These are phyloP conservation scores for Zelostemma sp. DNA, from an alignment of 1,140 invertebrate genomes.

Conservation along the genomic window DNA sequence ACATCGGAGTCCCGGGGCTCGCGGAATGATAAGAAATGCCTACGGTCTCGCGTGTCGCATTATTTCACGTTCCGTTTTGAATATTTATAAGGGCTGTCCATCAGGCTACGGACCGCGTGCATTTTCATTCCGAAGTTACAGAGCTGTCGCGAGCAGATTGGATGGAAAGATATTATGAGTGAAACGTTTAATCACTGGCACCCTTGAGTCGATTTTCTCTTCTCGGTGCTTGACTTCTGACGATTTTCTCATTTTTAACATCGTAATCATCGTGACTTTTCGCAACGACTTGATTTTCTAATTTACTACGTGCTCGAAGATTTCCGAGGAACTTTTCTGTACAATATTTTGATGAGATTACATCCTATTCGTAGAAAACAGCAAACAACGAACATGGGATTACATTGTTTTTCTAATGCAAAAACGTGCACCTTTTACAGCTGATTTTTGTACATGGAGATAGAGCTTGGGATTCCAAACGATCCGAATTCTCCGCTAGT, in stretches of 20 bases:
- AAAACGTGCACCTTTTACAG: conserved; percentile 4
- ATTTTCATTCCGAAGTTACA: conserved; percentile 65
- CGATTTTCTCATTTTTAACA: conserved; percentile 25
- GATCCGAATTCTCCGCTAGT: conserved; percentile 34
- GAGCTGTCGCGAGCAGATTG: conserved; percentile 63
- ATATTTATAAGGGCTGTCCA: conserved; percentile 67
- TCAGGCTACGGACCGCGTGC: conserved; percentile 55
- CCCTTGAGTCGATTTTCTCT: conserved; percentile 33
- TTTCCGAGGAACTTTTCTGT: too few relatives aligned
- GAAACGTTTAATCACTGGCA: conserved; percentile 61
- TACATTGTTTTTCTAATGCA: background rate
- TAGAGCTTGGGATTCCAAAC: background rate
- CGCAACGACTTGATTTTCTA: conserved; percentile 13
- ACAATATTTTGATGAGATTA: background rate
- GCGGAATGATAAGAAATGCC: conserved; percentile 64
- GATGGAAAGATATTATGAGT: conserved; percentile 63
- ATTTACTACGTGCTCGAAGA: background rate
- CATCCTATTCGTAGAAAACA: too few relatives aligned
- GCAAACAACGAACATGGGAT: background rate
- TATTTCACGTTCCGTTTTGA: conserved; percentile 64
- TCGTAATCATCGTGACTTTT: conserved; percentile 29
- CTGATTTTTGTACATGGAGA: conserved; percentile 8
- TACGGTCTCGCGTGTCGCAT: conserved; percentile 64
- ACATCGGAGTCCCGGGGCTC: conserved; percentile 33
- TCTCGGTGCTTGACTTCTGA: conserved; percentile 23